These are phyloP conservation scores for Bathynomus jamesi DNA, from an alignment of 1,140 invertebrate species.

Conservation along the genomic window DNA sequence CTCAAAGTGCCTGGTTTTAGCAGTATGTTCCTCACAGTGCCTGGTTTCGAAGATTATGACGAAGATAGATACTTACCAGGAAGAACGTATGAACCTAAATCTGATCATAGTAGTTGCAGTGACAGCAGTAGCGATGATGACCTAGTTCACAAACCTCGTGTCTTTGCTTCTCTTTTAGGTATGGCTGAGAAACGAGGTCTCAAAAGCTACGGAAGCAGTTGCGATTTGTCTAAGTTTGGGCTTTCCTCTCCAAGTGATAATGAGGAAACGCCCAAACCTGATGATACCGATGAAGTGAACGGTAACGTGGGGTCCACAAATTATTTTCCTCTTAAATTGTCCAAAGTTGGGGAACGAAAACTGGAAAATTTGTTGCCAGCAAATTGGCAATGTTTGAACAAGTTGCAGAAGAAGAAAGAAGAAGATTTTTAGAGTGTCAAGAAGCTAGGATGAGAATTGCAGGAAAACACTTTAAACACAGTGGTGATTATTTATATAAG, in stretches of 20 bases:
- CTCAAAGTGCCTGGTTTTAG: conserved; percentile 30
- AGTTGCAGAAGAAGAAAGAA: conserved; percentile 28
- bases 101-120: conserved; percentile 8
- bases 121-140: conserved; percentile 30
- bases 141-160: conserved; percentile 22
- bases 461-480: conserved; percentile 10
- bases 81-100: conserved; percentile 16
- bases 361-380: conserved; percentile 22
- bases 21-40: conserved; percentile 33
- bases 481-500: background rate
- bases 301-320: background rate
- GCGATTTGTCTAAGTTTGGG: conserved; percentile 26
- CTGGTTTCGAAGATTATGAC: conserved; percentile 26
- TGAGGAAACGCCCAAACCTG: background rate
- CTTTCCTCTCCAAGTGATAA: conserved; percentile 10
- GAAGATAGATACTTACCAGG: conserved; percentile 25
- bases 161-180: conserved; percentile 23
- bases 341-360: conserved; percentile 18
- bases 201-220: conserved; percentile 31
- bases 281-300: conserved; percentile 12
- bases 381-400: conserved; percentile 31
- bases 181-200: conserved; percentile 19
- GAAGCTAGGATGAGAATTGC: conserved; percentile 20
- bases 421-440: conserved; percentile 23
- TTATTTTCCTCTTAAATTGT: too few relatives aligned